Conservation (phyloP, 2,888 invertebrate genomes). For the Nymphalis urticae region DNA sequence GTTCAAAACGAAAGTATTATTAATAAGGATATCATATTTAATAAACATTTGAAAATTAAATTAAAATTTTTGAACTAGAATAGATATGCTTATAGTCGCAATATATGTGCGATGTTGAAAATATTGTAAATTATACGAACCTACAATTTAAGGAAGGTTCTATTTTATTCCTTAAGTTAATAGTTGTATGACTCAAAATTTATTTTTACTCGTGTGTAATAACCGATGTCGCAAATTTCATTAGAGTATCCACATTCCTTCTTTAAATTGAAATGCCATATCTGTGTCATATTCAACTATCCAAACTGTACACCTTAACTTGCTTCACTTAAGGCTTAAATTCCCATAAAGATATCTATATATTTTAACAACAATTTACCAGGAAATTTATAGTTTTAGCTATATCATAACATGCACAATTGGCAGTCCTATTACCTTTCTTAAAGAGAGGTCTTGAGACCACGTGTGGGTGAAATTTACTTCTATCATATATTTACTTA, state of each 20-base stretch:
- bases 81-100: neutral
- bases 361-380: constrained; percentile 21
- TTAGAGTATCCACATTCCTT: constrained; percentile 35
- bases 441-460: constrained; percentile 34
- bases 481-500: constrained; percentile 31
- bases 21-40: neutral
- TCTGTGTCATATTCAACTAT: constrained; percentile 16
- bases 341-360: neutral
- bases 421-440: constrained; percentile 43
- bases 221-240: constrained; percentile 34
- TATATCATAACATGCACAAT: constrained; percentile 42
- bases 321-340: constrained; percentile 16
- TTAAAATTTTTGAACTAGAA: neutral
- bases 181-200: neutral
- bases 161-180: neutral
- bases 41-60: neutral
- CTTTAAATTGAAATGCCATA: constrained; percentile 26
- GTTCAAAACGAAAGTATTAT: neutral
- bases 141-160: neutral
- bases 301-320: constrained; percentile 13
- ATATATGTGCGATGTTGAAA: constrained; percentile 12
- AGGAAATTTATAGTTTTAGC: constrained; percentile 30
- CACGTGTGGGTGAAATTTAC: constrained; percentile 45
- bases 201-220: constrained; percentile 18
- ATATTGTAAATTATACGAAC: constrained; percentile 16